phyloP scores from a whole-genome alignment of 30 jellyfish, hydroid and myxozoan genomes.

The Turritopsis rubra region DNA sequence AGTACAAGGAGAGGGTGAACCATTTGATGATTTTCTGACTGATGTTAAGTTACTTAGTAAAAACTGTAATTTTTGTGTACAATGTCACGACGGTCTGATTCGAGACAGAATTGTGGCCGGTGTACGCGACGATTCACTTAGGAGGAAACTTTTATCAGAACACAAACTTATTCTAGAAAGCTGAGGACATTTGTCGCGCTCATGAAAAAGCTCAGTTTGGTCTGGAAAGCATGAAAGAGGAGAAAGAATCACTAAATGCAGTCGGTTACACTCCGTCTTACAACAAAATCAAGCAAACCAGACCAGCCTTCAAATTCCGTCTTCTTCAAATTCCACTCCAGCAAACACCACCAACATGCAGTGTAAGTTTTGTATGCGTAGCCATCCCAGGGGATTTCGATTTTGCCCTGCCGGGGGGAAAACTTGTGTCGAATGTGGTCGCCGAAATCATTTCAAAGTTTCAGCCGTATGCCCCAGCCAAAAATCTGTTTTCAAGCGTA shows the following conservation, averaged over 20 bases:
- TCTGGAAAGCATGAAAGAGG: background rate
- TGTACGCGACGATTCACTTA: background rate
- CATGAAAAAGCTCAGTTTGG: background rate
- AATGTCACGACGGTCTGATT: background rate
- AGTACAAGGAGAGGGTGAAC: constrained; percentile 32
- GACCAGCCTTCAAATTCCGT: too few species aligned
- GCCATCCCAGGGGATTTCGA: background rate
- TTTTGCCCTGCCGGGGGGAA: background rate
- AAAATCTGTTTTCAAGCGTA: background rate
- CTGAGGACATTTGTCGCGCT: background rate
- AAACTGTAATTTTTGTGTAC: constrained; percentile 12
- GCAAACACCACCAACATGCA: too few species aligned
- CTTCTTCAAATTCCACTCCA: too few species aligned
- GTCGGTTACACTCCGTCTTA: too few species aligned
- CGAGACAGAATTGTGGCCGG: background rate
- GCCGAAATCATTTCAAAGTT: background rate
- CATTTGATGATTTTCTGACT: constrained; percentile 26
- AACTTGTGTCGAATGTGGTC: background rate
- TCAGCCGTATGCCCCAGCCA: background rate
- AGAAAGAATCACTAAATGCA: background rate
- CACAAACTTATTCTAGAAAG: background rate
- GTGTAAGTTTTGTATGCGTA: background rate
- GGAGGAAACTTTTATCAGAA: background rate
- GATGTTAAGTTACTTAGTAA: constrained; percentile 19
- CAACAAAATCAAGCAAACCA: too few species aligned